Conservation (phyloP, 2,797 vertebrate genomes). For the Sylvia borin region DNA sequence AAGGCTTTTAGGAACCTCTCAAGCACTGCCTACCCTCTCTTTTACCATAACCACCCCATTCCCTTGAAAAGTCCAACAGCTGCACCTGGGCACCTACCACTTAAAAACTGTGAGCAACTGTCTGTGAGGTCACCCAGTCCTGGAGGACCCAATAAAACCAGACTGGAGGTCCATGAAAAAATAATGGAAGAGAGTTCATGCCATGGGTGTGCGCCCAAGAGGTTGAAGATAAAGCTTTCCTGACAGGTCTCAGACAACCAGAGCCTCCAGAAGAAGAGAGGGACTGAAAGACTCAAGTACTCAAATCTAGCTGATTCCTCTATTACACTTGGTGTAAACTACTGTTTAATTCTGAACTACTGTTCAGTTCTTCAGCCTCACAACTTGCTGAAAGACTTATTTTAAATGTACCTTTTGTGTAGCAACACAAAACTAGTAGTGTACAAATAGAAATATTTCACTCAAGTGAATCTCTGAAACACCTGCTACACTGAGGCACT, state of each 20-base stretch:
- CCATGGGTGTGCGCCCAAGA: background rate
- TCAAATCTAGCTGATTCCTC: background rate
- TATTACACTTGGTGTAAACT: background rate
- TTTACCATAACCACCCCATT: background rate
- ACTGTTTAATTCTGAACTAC: background rate
- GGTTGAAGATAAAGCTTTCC: background rate
- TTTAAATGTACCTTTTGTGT: background rate
- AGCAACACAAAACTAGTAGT: background rate
- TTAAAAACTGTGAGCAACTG: background rate
- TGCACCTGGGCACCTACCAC: background rate
- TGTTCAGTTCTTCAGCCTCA: background rate
- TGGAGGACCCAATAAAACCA: background rate
- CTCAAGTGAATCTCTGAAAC: background rate
- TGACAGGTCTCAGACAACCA: accelerated
- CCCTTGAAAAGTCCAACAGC: background rate
- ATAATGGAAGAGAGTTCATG: background rate
- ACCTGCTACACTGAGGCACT: background rate
- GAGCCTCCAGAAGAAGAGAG: background rate
- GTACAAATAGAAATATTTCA: background rate
- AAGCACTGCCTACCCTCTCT: background rate
- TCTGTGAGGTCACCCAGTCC: background rate
- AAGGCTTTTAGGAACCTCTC: background rate
- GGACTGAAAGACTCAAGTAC: background rate
- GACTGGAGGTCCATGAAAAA: background rate
- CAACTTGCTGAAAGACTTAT: background rate